Conservation (phyloP, 23 tunicate genomes). For the Trididemnum clinides region DNA sequence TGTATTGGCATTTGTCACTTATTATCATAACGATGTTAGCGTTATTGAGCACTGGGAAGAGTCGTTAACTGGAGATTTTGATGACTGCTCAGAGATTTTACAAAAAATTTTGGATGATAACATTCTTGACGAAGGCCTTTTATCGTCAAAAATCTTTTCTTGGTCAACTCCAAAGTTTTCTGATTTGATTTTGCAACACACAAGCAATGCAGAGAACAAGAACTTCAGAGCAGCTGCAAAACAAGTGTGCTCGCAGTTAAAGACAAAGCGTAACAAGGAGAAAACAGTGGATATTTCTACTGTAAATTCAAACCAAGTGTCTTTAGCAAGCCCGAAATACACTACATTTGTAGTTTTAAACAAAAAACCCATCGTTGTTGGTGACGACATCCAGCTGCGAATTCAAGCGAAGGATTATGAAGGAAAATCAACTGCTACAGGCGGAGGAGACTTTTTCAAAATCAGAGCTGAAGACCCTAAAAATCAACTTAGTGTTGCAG, state of each 20-base stretch:
- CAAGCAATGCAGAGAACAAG: not conserved
- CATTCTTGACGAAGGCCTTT: not conserved
- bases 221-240: not conserved
- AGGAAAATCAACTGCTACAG: not conserved
- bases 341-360: not conserved
- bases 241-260: not conserved
- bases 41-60: conserved; percentile 15
- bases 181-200: not conserved
- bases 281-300: not conserved
- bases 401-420: not conserved
- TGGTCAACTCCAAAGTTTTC: conserved; percentile 26
- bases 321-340: not conserved
- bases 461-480: conserved; percentile 19
- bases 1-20: too few relatives aligned
- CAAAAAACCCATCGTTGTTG: not conserved
- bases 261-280: not conserved
- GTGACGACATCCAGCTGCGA: not conserved
- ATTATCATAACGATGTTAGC: too few relatives aligned
- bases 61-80: not conserved
- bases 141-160: conserved; percentile 11
- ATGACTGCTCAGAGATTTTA: not conserved
- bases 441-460: conserved; percentile 39
- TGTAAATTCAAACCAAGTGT: not conserved
- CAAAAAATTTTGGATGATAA: not conserved
- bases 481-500: conserved; percentile 18